Base-by-base conservation (phyloP, 30 jellyfish, hydroid and myxozoan genomes). In the Hydractinia symbiolongicarpus region DNA sequence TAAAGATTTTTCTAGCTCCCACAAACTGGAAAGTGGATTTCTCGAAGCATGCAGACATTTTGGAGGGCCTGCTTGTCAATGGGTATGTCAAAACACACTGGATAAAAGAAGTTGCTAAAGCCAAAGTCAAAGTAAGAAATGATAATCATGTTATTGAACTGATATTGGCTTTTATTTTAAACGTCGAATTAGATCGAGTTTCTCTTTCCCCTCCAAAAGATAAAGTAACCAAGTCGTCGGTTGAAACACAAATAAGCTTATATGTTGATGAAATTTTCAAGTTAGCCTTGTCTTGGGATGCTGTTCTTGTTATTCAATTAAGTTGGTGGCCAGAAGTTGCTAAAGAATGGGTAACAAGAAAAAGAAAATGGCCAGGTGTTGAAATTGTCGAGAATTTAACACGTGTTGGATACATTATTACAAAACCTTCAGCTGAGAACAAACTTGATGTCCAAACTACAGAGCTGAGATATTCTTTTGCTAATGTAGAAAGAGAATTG, bases 291-390 rank as follows among this genome's bases (percentile, higher is more conserved):
- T 52, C 85, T 7, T 77, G 54, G 40, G 85, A 77, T 7, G 14
- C 60, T 11, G 85, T 77, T 54, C 7, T 66, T 9, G 54, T 77
- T 44, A 11, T 77, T 8, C 15, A n/a, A 16, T 17, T 77, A 9
- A 53, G 19, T 57, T 77, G 85, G 85, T 60, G 85, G 85, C 85
- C 85, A 9, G 57, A 53, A 30, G 15, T 77, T 11, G 85, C 76
- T 11, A 14, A 20, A 77, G 78, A 55, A 15, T 77, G 85, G 85
- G 21, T 17, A 5, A 55, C 55, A 0, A 77, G 85, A n/a, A 5
- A 16, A 58, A 57, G 79, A n/a, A 77, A 77, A 3, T 77, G 85
- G 85, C 85, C 85, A 15, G 11, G 49, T 49, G 81, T 9, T 6
- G 7, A 4, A 44, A 58, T 55, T 40, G 21, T 55, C 8, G 80